Base-by-base conservation (phyloP, 2,888 invertebrate genomes). In the Hyles lineata region DNA sequence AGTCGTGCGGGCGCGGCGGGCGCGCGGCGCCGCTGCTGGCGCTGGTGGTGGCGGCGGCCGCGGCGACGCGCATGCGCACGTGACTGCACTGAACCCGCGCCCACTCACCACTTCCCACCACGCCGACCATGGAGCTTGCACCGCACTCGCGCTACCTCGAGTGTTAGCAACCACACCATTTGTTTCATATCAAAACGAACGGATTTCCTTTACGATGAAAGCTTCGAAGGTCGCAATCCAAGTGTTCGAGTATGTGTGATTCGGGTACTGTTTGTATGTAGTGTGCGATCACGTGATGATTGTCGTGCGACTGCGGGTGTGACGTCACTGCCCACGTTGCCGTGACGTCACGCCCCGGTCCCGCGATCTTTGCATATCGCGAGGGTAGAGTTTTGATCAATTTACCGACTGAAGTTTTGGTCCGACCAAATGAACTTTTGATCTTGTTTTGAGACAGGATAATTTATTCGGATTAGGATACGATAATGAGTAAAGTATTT, bases 1-100 rank as follows among this genome's bases (percentile, higher is more conserved):
- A 94, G 79, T 95, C 96, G 43, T 96, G 96, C 85, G 96, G 96
- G 4, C 95, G 95, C 78, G 92, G 91, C 19, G 87, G 82, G 0
- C 87, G 87, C 60, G 76, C 82, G 61, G 79, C 80, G 63, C 88
- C 92, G 8, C 72, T 88, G 43, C 77, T 84, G 77, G 88, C 85
- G 25, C 77, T 89, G 59, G 72, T 88, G 72, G 11, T 43, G 43
- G 83, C 85, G 76, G 80, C 90, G 74, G 78, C 86, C 72, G 80
- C 89, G 75, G 87, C 86, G 73, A 78, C 84, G 55, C 80, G 79
- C 79, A 76, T 88, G 73, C 81, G 84, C 83, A 91, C 94, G 94
- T 94, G 94, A 94, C 92, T 94, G 85, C 84, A 76, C 74, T 79
- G 77, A 62, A 62, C 4, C 23, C 21, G 11, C 43, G 17, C 0